These are phyloP conservation scores for Heliconius sara DNA, from an alignment of 2,888 invertebrate species.

Conservation along the genomic window DNA sequence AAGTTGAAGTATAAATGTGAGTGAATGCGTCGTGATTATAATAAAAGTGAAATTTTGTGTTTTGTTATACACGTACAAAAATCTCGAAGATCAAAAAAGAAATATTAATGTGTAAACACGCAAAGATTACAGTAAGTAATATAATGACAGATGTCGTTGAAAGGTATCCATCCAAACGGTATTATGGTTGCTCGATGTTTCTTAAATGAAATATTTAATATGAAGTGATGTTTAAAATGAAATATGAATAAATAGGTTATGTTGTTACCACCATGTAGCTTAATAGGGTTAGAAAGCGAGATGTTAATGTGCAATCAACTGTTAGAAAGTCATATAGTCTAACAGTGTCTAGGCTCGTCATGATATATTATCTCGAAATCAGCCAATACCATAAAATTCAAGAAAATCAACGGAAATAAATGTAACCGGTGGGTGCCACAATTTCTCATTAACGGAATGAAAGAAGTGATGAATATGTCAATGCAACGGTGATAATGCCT, in stretches of 20 bases:
- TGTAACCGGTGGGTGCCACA: not conserved
- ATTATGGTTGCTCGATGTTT: not conserved
- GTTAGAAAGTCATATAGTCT: conserved; percentile 8
- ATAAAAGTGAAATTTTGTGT: not conserved
- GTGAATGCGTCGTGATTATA: not conserved
- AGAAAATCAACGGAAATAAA: not conserved
- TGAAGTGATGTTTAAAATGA: conserved; percentile 7
- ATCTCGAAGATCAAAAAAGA: not conserved
- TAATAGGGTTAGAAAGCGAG: conserved; percentile 3
- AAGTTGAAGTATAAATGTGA: not conserved
- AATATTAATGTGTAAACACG: not conserved
- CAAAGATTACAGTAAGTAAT: not conserved
- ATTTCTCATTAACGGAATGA: not conserved
- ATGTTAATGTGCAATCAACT: conserved; percentile 16
- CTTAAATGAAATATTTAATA: not conserved
- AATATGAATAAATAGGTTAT: not conserved
- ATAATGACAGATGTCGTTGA: not conserved
- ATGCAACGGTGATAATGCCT: not conserved
- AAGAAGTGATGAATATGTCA: not conserved
- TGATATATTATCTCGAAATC: not conserved
- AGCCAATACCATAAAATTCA: not conserved
- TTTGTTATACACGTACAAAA: not conserved
- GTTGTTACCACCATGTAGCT: conserved; percentile 4
- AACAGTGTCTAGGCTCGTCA: not conserved
- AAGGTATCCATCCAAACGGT: too few species aligned